These are phyloP conservation scores for Panonychus citri DNA, from an alignment of 1,140 invertebrate genomes.

Conservation along the genomic window DNA sequence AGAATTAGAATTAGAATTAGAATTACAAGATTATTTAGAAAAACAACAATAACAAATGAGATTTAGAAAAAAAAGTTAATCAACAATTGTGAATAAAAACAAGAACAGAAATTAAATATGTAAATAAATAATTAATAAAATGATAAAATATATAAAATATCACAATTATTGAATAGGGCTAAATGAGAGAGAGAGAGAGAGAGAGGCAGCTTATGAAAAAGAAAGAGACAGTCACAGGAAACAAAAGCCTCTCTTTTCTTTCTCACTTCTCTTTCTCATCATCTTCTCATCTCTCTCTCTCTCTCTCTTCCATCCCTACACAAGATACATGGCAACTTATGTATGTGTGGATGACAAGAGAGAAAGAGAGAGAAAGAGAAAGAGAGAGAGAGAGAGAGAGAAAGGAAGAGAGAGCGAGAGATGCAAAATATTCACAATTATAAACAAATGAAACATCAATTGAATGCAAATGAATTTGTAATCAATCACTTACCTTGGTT, in stretches of 20 bases:
- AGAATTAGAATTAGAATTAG: neutral
- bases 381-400: too few relatives aligned
- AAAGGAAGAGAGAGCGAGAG: too few relatives aligned
- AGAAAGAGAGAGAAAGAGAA: too few relatives aligned
- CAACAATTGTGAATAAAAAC: too few relatives aligned
- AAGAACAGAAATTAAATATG: too few relatives aligned
- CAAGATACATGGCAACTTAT: too few relatives aligned
- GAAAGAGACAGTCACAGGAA: neutral
- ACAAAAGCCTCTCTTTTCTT: neutral
- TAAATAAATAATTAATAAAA: neutral
- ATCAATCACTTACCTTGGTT: too few relatives aligned
- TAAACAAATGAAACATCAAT: too few relatives aligned
- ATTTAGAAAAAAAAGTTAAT: too few relatives aligned
- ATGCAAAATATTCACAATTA: too few relatives aligned
- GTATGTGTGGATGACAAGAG: too few relatives aligned
- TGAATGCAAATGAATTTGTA: too few relatives aligned
- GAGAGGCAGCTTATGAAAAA: neutral
- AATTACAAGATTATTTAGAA: neutral
- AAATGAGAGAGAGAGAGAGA: neutral
- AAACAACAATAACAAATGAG: neutral
- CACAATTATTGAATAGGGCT: neutral
- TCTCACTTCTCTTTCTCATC: neutral
- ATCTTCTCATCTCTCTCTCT: neutral
- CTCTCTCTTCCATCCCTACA: neutral
- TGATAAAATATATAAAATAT: neutral